Conservation (phyloP, 2,888 invertebrate species). For the Agonopterix alstromeriana region DNA sequence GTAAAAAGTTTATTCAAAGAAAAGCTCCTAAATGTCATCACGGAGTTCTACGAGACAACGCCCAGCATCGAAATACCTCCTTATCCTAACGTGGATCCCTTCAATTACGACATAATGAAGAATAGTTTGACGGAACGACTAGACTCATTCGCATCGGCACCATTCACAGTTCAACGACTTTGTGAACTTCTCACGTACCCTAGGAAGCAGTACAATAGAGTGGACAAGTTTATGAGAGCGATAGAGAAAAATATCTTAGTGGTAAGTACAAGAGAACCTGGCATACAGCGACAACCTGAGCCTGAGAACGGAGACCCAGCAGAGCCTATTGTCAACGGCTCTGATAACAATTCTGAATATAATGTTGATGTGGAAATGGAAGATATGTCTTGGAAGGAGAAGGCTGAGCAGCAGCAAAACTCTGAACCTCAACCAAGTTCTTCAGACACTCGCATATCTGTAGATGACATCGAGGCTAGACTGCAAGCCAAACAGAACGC, state of each 20-base stretch:
- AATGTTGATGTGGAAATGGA: slow-evolving; percentile 76
- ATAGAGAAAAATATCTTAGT: slow-evolving; percentile 96
- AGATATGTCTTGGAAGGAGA: slow-evolving; percentile 70
- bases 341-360: slow-evolving; percentile 73
- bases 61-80: slow-evolving; percentile 87
- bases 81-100: slow-evolving; percentile 93
- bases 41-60: slow-evolving; percentile 90
- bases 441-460: slow-evolving; percentile 57
- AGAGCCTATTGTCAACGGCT: slow-evolving; percentile 77
- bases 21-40: slow-evolving; percentile 90
- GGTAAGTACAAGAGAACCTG: slow-evolving; percentile 85
- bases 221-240: slow-evolving; percentile 98
- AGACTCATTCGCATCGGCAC: slow-evolving; percentile 91
- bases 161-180: slow-evolving; percentile 96
- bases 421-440: slow-evolving; percentile 59
- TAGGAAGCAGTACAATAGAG: slow-evolving; percentile 94
- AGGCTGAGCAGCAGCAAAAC: slow-evolving; percentile 38
- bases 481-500: slow-evolving; percentile 66
- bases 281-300: slow-evolving; percentile 75
- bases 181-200: slow-evolving; percentile 96
- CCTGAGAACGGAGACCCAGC: slow-evolving; percentile 82
- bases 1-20: slow-evolving; percentile 92
- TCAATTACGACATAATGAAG: slow-evolving; percentile 93
- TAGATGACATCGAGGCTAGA: slow-evolving; percentile 57
- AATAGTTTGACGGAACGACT: slow-evolving; percentile 87